A percentile compares a stretch with the other conserved stretches of the same genome.
phyloP scores from a whole-genome alignment of 2,888 invertebrate species.

The Acrocyrtus sp. region DNA sequence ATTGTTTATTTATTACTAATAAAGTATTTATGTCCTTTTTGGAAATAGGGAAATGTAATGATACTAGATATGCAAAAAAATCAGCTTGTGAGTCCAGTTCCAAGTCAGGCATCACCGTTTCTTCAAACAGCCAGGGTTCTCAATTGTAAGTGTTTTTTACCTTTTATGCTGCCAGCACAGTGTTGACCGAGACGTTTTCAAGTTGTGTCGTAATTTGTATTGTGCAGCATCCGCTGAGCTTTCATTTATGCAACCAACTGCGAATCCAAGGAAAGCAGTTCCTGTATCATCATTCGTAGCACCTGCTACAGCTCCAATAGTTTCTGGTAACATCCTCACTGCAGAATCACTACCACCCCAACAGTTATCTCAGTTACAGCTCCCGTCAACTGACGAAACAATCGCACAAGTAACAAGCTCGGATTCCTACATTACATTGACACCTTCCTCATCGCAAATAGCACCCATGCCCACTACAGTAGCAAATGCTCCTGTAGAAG shows the following conservation, averaged over 20 bases:
- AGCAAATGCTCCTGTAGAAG: too few species aligned
- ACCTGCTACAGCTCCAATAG: constrained; percentile 2
- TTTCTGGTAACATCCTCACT: too few species aligned
- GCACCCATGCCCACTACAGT: too few species aligned
- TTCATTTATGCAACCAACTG: constrained; percentile 38
- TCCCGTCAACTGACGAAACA: too few species aligned
- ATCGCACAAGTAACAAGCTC: too few species aligned
- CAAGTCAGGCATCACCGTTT: constrained; percentile 55
- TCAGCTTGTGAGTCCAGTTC: constrained; percentile 38
- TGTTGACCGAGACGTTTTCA: too few species aligned
- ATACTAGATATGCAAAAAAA: constrained; percentile 60
- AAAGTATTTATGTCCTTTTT: constrained; percentile 1
- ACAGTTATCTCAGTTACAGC: constrained; percentile 2
- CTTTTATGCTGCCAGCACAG: not conserved
- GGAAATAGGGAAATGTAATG: constrained; percentile 56
- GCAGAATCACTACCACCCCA: too few species aligned
- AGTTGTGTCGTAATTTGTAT: constrained; percentile 1
- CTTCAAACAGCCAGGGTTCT: constrained; percentile 60
- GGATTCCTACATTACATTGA: too few species aligned
- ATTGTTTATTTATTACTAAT: too few species aligned
- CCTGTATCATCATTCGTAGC: constrained; percentile 5
- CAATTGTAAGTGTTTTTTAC: constrained; percentile 42
- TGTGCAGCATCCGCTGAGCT: constrained; percentile 46
- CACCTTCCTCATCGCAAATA: too few species aligned
- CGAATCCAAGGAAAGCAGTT: constrained; percentile 26